Percentiles rank a stretch among this genome's conserved stretches.
Evolutionary conservation across 2,888 invertebrate genomes (phyloP).

Genomic region (Lottia scabra): DNA sequence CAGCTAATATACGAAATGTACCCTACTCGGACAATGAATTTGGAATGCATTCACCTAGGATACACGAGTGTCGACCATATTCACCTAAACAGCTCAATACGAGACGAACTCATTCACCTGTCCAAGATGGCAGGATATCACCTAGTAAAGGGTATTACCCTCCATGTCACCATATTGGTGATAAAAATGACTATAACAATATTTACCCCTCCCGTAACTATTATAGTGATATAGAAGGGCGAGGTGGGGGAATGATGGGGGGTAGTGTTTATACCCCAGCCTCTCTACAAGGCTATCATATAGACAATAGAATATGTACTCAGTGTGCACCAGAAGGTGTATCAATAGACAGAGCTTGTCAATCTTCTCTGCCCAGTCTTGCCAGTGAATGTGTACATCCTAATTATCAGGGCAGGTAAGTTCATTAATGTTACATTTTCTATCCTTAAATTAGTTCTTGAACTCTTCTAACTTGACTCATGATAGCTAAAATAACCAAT

Average conservation of each 20-base stretch:
- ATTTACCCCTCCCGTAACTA: constrained; percentile 34
- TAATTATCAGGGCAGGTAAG: constrained; percentile 39
- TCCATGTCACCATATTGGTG: constrained; percentile 10
- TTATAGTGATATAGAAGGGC: constrained; percentile 43
- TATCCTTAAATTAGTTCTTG: too few relatives aligned
- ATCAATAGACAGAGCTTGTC: constrained; percentile 71
- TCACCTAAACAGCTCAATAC: constrained; percentile 47
- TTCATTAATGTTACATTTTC: too few relatives aligned
- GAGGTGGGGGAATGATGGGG: constrained; percentile 27
- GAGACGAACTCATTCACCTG: constrained; percentile 38
- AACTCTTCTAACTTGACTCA: too few relatives aligned
- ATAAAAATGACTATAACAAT: constrained; percentile 11
- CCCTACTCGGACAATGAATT: constrained; percentile 59
- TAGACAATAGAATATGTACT: constrained; percentile 1
- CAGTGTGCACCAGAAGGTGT: background rate
- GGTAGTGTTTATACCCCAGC: constrained; percentile 21
- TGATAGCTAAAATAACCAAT: too few relatives aligned
- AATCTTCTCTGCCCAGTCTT: constrained; percentile 71
- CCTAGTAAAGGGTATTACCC: constrained; percentile 18
- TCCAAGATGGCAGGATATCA: constrained; percentile 16
- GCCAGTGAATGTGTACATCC: constrained; percentile 51
- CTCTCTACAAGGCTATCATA: constrained; percentile 37
- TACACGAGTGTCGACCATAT: constrained; percentile 39
- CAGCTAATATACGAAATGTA: constrained; percentile 37
- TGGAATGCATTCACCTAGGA: constrained; percentile 27